A percentile compares a stretch with the other conserved stretches of the same genome.
Conservation (phyloP, 2,888 invertebrate genomes). For the Idaea straminata region DNA sequence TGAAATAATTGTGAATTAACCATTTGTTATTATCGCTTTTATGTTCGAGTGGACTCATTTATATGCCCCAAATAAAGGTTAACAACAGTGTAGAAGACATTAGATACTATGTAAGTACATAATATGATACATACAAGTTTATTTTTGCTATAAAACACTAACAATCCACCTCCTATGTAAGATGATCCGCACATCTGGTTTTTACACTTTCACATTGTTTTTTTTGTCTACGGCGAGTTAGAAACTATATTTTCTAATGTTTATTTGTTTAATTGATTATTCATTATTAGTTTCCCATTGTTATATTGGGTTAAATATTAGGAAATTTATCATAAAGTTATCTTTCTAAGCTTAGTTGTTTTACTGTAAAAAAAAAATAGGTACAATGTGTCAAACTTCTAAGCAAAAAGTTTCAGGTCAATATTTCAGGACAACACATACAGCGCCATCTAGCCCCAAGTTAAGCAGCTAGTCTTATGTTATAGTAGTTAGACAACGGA, state of each 20-base stretch:
- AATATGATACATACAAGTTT: conserved; percentile 3
- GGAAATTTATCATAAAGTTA: too few relatives aligned
- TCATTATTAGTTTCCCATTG: neutral
- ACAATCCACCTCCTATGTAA: neutral
- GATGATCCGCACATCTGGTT: neutral
- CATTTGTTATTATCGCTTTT: neutral
- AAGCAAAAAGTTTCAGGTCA: too few relatives aligned
- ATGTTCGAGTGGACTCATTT: neutral
- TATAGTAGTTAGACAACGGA: too few relatives aligned
- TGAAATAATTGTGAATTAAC: conserved; percentile 9
- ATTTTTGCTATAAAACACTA: neutral
- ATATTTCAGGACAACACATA: too few relatives aligned
- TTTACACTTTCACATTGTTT: neutral
- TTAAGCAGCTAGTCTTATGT: too few relatives aligned
- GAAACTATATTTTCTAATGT: neutral
- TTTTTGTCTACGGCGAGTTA: neutral
- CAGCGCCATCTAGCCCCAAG: too few relatives aligned
- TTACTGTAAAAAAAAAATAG: too few relatives aligned
- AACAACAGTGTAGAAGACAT: conserved; percentile 39
- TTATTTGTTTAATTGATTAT: neutral
- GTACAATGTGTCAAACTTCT: too few relatives aligned
- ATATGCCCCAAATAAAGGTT: conserved; percentile 55
- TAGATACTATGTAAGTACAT: conserved; percentile 34
- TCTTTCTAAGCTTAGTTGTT: too few relatives aligned
- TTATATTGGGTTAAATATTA: neutral